phyloP scores from a whole-genome alignment of 2,113 vertebrate genomes.

The Ascaphus truei region DNA sequence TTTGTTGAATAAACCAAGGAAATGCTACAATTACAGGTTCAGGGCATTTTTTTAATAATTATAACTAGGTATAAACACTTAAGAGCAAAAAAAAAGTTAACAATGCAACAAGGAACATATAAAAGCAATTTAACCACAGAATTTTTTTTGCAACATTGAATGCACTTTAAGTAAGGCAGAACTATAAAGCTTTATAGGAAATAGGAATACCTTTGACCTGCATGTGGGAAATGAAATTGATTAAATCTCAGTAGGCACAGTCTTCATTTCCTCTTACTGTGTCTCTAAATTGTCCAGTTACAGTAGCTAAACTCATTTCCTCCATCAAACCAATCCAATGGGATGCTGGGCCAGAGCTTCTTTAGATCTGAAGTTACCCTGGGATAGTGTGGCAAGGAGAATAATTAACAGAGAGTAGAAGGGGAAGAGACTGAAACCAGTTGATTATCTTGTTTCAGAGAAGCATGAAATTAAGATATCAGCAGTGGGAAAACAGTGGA shows the following conservation, averaged over 20 bases:
- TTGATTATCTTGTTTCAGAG: conserved; percentile 19
- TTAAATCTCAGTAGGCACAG: conserved; percentile 37
- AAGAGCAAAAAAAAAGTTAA: too few species aligned
- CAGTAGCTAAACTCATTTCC: conserved; percentile 59
- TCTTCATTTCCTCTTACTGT: conserved; percentile 55
- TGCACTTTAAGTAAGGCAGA: conserved; percentile 19
- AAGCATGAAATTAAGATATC: conserved; percentile 41
- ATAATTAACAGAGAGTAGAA: conserved; percentile 39
- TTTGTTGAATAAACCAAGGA: too few species aligned
- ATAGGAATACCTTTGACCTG: conserved; percentile 26
- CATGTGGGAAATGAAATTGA: conserved; percentile 49
- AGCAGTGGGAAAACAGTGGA: conserved; percentile 10
- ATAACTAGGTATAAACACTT: too few species aligned
- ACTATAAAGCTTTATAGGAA: conserved; percentile 18
- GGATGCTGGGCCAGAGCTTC: conserved; percentile 4
- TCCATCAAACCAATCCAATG: conserved; percentile 22
- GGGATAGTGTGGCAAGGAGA: conserved; percentile 14
- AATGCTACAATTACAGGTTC: too few species aligned
- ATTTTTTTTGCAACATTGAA: conserved; percentile 11
- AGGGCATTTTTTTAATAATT: too few species aligned
- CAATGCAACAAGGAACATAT: too few species aligned
- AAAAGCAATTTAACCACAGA: background rate
- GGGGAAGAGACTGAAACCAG: conserved; percentile 15
- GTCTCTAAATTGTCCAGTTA: conserved; percentile 41
- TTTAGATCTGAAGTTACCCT: conserved; percentile 8